phyloP scores from a whole-genome alignment of 2,113 vertebrate species.

The Actenoides lindsayi region DNA sequence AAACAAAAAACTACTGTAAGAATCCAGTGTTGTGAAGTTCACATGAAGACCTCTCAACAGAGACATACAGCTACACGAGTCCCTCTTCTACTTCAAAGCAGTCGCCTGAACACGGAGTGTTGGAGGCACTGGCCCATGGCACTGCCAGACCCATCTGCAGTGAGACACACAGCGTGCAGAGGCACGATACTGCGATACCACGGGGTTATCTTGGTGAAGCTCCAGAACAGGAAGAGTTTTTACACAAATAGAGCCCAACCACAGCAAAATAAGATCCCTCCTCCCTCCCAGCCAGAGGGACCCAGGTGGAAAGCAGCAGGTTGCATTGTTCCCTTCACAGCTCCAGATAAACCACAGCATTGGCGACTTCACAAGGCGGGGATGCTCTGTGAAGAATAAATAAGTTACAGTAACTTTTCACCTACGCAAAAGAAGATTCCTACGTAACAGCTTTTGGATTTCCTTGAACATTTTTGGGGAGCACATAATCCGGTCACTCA shows the following conservation, averaged over 20 bases:
- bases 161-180: background rate
- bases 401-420: background rate
- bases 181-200: background rate
- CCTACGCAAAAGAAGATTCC: background rate
- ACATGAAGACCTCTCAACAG: background rate
- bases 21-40: background rate
- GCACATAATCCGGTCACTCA: background rate
- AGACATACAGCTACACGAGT: background rate
- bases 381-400: background rate
- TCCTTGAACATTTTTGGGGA: background rate
- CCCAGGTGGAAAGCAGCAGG: background rate
- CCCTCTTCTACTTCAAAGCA: background rate
- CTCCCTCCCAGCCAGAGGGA: background rate
- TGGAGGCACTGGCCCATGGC: background rate
- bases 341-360: background rate
- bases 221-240: background rate
- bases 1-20: background rate
- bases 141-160: background rate
- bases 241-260: background rate
- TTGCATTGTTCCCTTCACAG: background rate
- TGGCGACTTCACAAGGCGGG: fast-evolving
- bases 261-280: background rate
- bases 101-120: background rate
- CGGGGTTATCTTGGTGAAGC: background rate
- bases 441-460: background rate